Conservation (phyloP, 2,113 vertebrate species). For the Condylura cristata region DNA sequence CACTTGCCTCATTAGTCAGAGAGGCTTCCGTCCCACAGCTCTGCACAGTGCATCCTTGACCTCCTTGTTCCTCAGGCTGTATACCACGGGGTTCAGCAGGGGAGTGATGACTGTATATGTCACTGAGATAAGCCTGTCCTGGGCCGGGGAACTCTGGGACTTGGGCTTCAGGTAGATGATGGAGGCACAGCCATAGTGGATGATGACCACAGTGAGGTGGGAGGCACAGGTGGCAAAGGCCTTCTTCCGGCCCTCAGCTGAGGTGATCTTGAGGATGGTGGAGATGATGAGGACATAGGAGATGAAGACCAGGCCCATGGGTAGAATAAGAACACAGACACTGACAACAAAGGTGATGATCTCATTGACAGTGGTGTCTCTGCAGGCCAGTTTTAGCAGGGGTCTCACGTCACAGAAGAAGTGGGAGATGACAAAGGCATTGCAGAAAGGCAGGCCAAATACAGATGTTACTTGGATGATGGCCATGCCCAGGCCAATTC, state of each 20-base stretch:
- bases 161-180: constrained; percentile 72
- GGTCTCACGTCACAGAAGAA: constrained; percentile 73
- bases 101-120: constrained; percentile 67
- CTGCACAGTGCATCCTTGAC: constrained; percentile 57
- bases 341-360: constrained; percentile 61
- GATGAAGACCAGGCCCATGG: constrained; percentile 65
- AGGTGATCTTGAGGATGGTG: constrained; percentile 60
- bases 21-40: neutral
- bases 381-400: constrained; percentile 67
- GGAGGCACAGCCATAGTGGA: constrained; percentile 71
- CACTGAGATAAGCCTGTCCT: constrained; percentile 70
- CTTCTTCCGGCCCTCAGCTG: constrained; percentile 65
- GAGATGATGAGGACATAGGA: constrained; percentile 71
- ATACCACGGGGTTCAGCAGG: constrained; percentile 63
- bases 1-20: neutral
- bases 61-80: constrained; percentile 64
- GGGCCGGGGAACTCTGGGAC: constrained; percentile 46
- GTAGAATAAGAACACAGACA: constrained; percentile 63
- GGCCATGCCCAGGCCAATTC: constrained; percentile 59
- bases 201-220: constrained; percentile 60
- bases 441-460: constrained; percentile 61
- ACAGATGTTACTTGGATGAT: constrained; percentile 66
- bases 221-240: constrained; percentile 71
- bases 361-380: constrained; percentile 51
- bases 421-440: constrained; percentile 54